phyloP scores from a whole-genome alignment of 2,888 invertebrate species.

The Thalpophila matura region DNA sequence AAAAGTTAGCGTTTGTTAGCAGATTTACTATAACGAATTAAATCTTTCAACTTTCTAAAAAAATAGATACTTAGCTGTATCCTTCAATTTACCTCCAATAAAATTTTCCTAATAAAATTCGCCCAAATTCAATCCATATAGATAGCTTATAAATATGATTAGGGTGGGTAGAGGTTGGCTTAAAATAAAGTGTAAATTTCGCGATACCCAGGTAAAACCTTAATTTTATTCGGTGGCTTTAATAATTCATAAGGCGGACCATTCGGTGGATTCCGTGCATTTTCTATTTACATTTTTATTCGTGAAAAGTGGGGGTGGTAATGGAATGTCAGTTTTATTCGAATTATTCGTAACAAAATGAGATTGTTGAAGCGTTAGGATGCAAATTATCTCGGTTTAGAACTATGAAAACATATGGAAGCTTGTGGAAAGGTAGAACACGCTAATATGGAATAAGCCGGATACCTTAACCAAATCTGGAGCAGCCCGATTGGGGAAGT shows the following conservation, averaged over 20 bases:
- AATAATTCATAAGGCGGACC: constrained; percentile 77
- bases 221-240: constrained; percentile 72
- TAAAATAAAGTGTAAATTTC: constrained; percentile 63
- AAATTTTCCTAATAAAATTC: constrained; percentile 23
- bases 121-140: constrained; percentile 45
- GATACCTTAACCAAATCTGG: too few species aligned
- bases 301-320: constrained; percentile 67
- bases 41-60: neutral
- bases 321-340: constrained; percentile 67
- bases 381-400: constrained; percentile 44
- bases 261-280: constrained; percentile 69
- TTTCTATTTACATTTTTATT: constrained; percentile 77
- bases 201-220: constrained; percentile 60
- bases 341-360: constrained; percentile 55
- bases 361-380: constrained; percentile 53
- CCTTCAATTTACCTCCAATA: constrained; percentile 2
- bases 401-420: constrained; percentile 42
- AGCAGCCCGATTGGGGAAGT: too few species aligned
- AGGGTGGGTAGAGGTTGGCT: constrained; percentile 32
- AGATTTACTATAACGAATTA: constrained; percentile 5
- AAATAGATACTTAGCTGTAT: neutral
- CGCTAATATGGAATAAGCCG: neutral
- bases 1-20: neutral
- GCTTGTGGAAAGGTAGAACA: neutral
- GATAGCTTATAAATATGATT: constrained; percentile 55